phyloP scores from a whole-genome alignment of 2,797 vertebrate species.

The Natrix natrix region DNA sequence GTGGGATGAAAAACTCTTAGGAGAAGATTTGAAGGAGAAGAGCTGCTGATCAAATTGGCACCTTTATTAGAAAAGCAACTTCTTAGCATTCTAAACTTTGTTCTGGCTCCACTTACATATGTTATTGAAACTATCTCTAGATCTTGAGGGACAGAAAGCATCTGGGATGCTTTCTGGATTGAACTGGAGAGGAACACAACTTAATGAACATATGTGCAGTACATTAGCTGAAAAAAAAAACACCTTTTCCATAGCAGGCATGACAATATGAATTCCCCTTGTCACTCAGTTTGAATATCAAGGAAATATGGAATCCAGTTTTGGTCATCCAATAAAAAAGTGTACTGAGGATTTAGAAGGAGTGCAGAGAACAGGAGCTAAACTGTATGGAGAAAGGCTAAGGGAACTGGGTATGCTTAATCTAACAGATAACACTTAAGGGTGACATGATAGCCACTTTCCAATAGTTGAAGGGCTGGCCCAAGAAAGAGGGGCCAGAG shows the following conservation, averaged over 20 bases:
- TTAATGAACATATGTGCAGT: not conserved
- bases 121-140: not conserved
- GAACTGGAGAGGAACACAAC: not conserved
- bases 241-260: not conserved
- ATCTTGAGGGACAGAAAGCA: not conserved
- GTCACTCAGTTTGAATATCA: not conserved
- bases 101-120: not conserved
- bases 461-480: not conserved
- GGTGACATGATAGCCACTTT: not conserved
- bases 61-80: not conserved
- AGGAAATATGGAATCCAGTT: not conserved
- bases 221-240: not conserved
- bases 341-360: not conserved
- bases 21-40: not conserved
- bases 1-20: not conserved
- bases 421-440: not conserved
- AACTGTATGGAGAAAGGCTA: not conserved
- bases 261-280: not conserved
- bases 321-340: not conserved
- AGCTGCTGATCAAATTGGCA: not conserved
- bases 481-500: not conserved
- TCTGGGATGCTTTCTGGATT: not conserved
- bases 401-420: not conserved
- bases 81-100: not conserved
- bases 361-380: not conserved